Percentiles rank a stretch among this genome's conserved stretches.
Conservation (phyloP, 2,113 vertebrate species). For the Perccottus glenii region DNA sequence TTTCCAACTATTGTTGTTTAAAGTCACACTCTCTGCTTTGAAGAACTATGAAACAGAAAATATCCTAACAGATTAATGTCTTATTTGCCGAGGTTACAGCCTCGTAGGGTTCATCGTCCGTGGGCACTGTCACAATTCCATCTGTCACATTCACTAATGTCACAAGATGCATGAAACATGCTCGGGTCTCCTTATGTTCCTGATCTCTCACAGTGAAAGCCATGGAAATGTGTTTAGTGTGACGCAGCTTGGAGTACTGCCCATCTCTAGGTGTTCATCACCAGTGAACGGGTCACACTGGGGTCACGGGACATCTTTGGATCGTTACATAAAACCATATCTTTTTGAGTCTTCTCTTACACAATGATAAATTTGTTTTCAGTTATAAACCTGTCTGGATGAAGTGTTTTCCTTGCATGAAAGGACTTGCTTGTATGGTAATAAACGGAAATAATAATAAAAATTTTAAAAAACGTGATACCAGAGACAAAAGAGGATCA, state of each 20-base stretch:
- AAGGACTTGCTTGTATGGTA: too few relatives aligned
- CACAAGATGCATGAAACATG: constrained; percentile 8
- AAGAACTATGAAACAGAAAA: background rate
- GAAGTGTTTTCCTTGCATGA: too few relatives aligned
- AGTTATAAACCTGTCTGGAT: background rate
- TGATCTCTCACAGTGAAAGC: constrained; percentile 9
- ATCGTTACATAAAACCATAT: constrained; percentile 46
- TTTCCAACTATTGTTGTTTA: too few relatives aligned
- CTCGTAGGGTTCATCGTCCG: constrained; percentile 4
- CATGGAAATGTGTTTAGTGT: background rate
- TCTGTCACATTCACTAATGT: constrained; percentile 35
- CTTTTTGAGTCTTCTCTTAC: background rate
- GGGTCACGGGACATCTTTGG: constrained; percentile 8
- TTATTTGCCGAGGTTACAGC: background rate
- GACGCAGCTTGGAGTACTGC: background rate
- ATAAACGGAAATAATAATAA: too few relatives aligned
- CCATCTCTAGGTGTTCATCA: constrained; percentile 16
- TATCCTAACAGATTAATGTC: background rate
- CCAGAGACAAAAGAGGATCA: background rate
- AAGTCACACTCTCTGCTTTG: too few relatives aligned
- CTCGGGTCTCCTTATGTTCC: constrained; percentile 4
- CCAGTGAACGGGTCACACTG: constrained; percentile 15
- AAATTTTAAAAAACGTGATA: background rate
- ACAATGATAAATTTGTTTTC: background rate
- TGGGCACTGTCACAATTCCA: background rate